A percentile compares a stretch with the other conserved stretches of the same genome.
phyloP scores from a whole-genome alignment of 2,113 vertebrate species.

The Anas platyrhynchos region DNA sequence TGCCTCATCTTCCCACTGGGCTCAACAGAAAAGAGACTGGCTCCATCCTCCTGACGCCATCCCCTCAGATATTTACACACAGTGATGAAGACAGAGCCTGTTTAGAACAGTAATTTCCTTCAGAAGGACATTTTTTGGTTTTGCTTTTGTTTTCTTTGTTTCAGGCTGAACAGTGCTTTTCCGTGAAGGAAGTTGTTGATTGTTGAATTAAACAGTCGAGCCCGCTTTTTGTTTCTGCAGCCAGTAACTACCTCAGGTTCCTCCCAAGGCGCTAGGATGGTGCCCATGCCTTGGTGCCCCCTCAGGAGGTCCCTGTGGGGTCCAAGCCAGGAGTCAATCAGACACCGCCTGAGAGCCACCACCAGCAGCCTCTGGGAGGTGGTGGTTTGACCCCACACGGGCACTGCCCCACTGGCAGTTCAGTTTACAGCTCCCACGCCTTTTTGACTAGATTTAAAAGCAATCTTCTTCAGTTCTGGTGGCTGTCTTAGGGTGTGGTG shows the following conservation, averaged over 20 bases:
- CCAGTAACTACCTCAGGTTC: not conserved
- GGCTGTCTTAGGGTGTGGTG: not conserved
- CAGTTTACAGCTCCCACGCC: not conserved
- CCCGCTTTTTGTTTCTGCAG: not conserved
- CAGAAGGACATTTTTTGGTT: not conserved
- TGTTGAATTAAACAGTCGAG: not conserved
- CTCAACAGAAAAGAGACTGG: too few relatives aligned
- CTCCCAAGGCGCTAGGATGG: not conserved
- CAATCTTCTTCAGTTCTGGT: not conserved
- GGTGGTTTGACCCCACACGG: not conserved
- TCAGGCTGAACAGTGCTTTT: not conserved
- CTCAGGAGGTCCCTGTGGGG: not conserved
- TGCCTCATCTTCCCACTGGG: too few relatives aligned
- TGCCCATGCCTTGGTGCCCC: not conserved
- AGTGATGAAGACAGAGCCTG: too few relatives aligned
- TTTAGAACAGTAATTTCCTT: not conserved
- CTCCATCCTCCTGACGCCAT: too few relatives aligned
- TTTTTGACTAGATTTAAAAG: not conserved
- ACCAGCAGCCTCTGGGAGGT: not conserved
- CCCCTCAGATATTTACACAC: too few relatives aligned
- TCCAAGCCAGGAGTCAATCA: not conserved
- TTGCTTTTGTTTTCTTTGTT: conserved; percentile 25
- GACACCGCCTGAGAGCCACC: not conserved
- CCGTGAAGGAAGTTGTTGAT: not conserved
- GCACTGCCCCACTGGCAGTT: not conserved